Percentiles rank a stretch among this genome's conserved stretches.
These are phyloP conservation scores for Sorex maritimensis DNA, from an alignment of 2,797 vertebrate genomes.

Conservation along the genomic window DNA sequence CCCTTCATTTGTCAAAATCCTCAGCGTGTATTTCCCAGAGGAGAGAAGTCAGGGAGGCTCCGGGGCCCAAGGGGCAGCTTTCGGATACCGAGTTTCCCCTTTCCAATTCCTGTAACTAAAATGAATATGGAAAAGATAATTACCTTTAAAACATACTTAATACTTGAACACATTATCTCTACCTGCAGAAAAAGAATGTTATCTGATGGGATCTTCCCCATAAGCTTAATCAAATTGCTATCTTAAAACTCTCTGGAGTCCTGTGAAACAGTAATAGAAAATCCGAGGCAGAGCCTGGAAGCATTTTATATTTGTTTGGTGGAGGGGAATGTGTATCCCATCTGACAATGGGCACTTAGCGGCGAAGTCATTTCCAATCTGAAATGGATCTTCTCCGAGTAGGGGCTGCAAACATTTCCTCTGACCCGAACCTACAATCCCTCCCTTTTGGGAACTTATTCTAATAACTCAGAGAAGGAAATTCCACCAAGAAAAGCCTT, in stretches of 20 bases:
- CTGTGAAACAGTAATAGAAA: conserved; percentile 88
- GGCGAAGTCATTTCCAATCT: conserved; percentile 79
- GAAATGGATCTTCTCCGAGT: conserved; percentile 82
- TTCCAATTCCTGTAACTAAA: conserved; percentile 87
- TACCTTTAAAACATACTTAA: conserved; percentile 90
- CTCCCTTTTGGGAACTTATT: conserved; percentile 47
- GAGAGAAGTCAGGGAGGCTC: background rate
- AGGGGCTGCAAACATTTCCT: conserved; percentile 59
- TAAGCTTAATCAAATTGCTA: conserved; percentile 89
- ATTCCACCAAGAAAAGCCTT: conserved; percentile 48
- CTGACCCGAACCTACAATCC: conserved; percentile 70
- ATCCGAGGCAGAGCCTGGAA: conserved; percentile 80
- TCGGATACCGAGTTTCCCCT: conserved; percentile 53
- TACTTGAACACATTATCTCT: conserved; percentile 88
- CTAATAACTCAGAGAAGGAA: conserved; percentile 46
- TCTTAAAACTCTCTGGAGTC: conserved; percentile 89
- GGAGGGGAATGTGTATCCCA: conserved; percentile 38
- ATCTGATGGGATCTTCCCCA: conserved; percentile 87
- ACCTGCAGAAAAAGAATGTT: conserved; percentile 88
- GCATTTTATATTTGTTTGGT: conserved; percentile 77
- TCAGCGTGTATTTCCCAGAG: conserved; percentile 34
- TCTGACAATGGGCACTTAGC: conserved; percentile 80
- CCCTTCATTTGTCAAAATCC: conserved; percentile 73
- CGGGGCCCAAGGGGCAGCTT: conserved; percentile 73
- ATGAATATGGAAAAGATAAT: conserved; percentile 89